Evolutionary conservation across 1,140 invertebrate genomes (phyloP), one percentile per base, ranked within the genome.

Genomic region (Lordiphosa stackelbergi): DNA sequence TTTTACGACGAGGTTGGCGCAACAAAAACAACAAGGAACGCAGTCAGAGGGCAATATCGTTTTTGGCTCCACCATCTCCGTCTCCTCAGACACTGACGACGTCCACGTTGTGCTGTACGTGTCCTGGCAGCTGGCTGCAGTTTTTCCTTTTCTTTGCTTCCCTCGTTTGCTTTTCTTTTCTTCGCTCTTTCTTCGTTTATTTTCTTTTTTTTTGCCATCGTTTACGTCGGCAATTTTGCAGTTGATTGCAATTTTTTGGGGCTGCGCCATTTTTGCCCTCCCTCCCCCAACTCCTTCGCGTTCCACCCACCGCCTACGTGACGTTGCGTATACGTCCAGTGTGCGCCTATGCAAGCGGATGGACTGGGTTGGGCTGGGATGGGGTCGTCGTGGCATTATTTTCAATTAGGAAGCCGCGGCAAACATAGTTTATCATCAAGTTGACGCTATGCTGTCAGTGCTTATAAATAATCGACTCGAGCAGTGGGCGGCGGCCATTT

Each of bases 181-280:
- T 12, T 37, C 24, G 11, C 46, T 46, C 35, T n/a, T 43, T 53
- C 38, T 53, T 54, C 31, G 19, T 19, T 19, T 19, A 19, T 19
- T 19, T 19, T 19, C 24, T 45, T 69, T 69, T 49, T 68, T 69
- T 69, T 69, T 55, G 66, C 66, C 75, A 66, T 74, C 75, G 75
- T 81, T 85, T 85, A 81, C 81, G 79, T 85, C 74, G 79, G 81
- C 79, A 85, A 85, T 85, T 85, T 85, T 85, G 79, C 79, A 85
- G 74, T 85, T 85, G 81, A 85, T 85, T 85, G 79, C 81, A 85
- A 85, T 85, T 85, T 85, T 85, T 85, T 63, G 77, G 53, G 72
- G 60, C 77, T 81, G 77, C 77, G 64, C 77, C 63, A 83, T 77
- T 77, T 77, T 60, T 68, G 16, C 16, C 16, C 16, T 16, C 16